Percentiles rank a stretch among this genome's conserved stretches.
Conservation (phyloP, 2,888 invertebrate species). For the Tenthredo scrophulariae region DNA sequence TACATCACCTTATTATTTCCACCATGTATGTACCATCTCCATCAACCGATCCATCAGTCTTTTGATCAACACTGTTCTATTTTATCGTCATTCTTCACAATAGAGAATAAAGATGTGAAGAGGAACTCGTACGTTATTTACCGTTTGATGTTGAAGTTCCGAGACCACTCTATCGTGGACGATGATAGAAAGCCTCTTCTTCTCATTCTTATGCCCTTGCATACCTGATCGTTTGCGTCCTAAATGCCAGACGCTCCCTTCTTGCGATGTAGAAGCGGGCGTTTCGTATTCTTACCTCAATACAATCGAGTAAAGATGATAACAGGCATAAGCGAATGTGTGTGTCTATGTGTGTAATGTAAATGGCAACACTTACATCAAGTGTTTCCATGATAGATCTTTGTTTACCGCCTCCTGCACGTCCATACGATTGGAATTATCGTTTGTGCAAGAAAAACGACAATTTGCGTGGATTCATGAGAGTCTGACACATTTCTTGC, state of each 20-base stretch:
- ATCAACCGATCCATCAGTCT: background rate
- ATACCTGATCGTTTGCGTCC: slow-evolving; percentile 37
- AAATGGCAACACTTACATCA: slow-evolving; percentile 27
- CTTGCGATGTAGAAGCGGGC: slow-evolving; percentile 3
- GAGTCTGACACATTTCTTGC: background rate
- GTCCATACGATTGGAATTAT: background rate
- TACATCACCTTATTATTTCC: slow-evolving; percentile 41
- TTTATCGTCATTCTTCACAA: background rate
- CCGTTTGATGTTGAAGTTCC: background rate
- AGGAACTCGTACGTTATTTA: background rate
- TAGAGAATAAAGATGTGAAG: no score
- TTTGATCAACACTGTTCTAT: background rate
- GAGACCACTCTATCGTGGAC: background rate
- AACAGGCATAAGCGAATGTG: background rate
- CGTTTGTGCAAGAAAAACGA: slow-evolving; percentile 1
- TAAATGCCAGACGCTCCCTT: slow-evolving; percentile 53
- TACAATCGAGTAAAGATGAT: background rate
- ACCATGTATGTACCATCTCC: slow-evolving; percentile 23
- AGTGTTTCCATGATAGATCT: slow-evolving; percentile 15
- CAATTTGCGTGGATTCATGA: background rate
- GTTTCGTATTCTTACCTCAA: background rate
- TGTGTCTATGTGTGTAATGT: background rate
- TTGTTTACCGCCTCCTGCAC: slow-evolving; percentile 20
- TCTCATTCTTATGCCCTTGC: slow-evolving; percentile 36
- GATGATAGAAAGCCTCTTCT: slow-evolving; percentile 5